Conservation (phyloP, 1,140 invertebrate species). For the Anastatus disparis region DNA sequence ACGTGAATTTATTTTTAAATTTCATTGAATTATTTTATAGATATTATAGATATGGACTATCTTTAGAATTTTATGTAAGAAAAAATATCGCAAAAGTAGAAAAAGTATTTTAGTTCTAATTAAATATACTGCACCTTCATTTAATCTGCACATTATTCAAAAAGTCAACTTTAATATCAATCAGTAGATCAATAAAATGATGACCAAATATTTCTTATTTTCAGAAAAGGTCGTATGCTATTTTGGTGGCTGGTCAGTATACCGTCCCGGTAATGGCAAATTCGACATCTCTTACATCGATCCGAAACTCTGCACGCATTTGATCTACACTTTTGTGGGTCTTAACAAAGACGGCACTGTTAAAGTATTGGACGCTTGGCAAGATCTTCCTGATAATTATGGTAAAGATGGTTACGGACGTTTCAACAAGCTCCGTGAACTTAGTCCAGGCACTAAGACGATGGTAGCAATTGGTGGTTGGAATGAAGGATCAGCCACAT, state of each 20-base stretch:
- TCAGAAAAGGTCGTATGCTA: constrained; percentile 70
- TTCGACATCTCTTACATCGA: constrained; percentile 73
- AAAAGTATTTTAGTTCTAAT: too few species aligned
- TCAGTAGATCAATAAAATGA: too few species aligned
- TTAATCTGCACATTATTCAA: too few species aligned
- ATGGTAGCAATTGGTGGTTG: constrained; percentile 81
- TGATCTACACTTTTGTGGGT: constrained; percentile 79
- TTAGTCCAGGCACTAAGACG: constrained; percentile 75
- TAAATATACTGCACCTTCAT: too few species aligned
- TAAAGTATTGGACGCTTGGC: constrained; percentile 40
- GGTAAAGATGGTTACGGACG: constrained; percentile 39
- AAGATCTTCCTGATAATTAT: constrained; percentile 54
- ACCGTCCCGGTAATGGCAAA: constrained; percentile 73
- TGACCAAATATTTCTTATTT: too few species aligned
- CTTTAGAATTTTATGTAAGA: too few species aligned
- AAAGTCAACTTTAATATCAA: too few species aligned
- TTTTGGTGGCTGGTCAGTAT: constrained; percentile 79
- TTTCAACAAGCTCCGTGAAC: constrained; percentile 72
- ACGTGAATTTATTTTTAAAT: too few species aligned
- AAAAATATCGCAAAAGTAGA: too few species aligned
- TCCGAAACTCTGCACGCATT: constrained; percentile 77
- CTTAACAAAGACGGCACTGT: constrained; percentile 65
- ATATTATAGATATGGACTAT: too few species aligned
- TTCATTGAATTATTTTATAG: too few species aligned
- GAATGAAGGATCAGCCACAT: constrained; percentile 78